Evolutionary conservation across 2,113 vertebrate species (phyloP), one percentile per base, ranked within the genome.

Genomic region (Petromus typicus): DNA sequence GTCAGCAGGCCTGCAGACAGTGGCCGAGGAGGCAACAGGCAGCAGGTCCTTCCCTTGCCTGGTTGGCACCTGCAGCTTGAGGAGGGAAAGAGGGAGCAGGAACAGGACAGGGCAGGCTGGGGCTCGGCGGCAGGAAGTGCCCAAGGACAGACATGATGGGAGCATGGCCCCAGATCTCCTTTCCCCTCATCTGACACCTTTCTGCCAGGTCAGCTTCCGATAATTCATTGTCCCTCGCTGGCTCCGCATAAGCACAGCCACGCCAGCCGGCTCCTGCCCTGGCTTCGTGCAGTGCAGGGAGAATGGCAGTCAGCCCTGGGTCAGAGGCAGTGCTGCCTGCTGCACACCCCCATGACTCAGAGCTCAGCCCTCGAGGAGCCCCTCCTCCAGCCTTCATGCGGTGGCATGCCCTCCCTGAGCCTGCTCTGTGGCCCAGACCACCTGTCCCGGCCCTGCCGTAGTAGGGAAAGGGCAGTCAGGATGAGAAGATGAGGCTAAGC

Each of bases 371-470:
- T 14, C 43, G 54, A 1, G 48, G 22, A 17, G 16, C 37, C 56
- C 6, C 13, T 22, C 40, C 5, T 89, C 94, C 86, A 61, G 25
- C 34, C 79, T 69, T 73, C 86, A 27, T 7, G 17, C n/a, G 69
- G 22, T 30, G 13, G 27, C n/a, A n/a, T n/a, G n/a, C n/a, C n/a
- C n/a, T n/a, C 0, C 17, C 82, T 64, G 67, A 48, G 23, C 13
- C 73, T 90, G 66, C 0, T 0, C 84, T 86, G 63, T 48, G 64
- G 32, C 43, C 66, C n/a, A 66, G 89, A 64, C 0, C 0, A 20
- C 2, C 43, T 57, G 37, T 27, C 0, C 0, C 20, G 57, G 7
- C 14, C 16, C 54, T 9, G n/a, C 43, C 34, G 4, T 0, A 3
- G 34, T 82, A 78, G 25, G 63, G 25, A 17, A 51, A 85, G 59